Evolutionary conservation across 2,888 invertebrate genomes (phyloP), one percentile per base, ranked within the genome.

Genomic region (Apodemia mormo): DNA sequence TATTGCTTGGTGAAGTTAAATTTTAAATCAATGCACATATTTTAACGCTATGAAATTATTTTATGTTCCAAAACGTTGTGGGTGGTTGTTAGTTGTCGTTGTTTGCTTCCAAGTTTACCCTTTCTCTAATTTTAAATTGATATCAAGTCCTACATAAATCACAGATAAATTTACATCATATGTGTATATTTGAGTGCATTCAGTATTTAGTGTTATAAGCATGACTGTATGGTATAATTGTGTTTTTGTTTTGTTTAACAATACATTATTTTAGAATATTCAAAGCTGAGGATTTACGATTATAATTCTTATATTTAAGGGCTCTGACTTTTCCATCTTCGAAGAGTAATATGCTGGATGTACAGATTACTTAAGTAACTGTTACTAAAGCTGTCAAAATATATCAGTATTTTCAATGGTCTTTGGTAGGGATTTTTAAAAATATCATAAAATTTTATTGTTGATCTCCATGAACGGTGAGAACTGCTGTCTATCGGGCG

Each of bases 101-200:
- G 88, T 90, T 90, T 90, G 87, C 86, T 88, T 92, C 93, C 93
- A 93, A 93, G 93, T 90, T 92, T 89, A 90, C 90, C 92, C 87
- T 89, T 87, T 86, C 79, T 83, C 82, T 84, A 81, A 76, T 80
- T 81, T 77, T 72, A 74, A 77, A 75, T 73, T 75, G 74, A 79
- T 74, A 80, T 78, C 70, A 75, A 79, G 73, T 73, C 73, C 75
- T 77, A 49, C 6, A 49, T 49, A 75, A 78, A 85, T 84, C 91
- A 93, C 93, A 93, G 93, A 93, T 93, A 93, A 93, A 93, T 93
- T 93, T 93, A 93, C 92, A 87, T 67, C 74, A 73, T 81, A 84
- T 83, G 79, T 80, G 80, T 85, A 79, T 66, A 76, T 73, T 77
- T 86, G 88, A 85, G 87, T 89, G 90, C 85, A 84, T 85, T 86